These are phyloP conservation scores for Pteronura brasiliensis DNA, from an alignment of 2,113 vertebrate genomes.

Conservation along the genomic window DNA sequence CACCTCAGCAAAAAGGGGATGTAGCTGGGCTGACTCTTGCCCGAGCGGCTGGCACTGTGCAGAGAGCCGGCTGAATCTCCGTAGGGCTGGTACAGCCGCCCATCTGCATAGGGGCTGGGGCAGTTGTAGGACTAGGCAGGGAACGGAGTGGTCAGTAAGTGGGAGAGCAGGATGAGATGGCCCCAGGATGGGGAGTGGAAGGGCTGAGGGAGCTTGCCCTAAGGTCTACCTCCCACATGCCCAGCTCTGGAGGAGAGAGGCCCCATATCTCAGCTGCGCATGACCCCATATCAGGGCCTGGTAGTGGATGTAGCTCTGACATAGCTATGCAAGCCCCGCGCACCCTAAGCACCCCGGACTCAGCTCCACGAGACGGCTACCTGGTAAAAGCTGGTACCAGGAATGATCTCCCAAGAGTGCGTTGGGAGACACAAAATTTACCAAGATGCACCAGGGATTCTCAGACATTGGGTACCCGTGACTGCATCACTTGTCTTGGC, in stretches of 20 bases:
- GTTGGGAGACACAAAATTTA: not conserved
- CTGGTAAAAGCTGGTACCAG: not conserved
- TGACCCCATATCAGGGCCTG: not conserved
- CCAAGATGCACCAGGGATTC: not conserved
- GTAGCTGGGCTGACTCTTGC: conserved; percentile 95
- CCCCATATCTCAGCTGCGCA: not conserved
- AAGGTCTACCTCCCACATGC: not conserved
- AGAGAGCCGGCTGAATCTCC: conserved; percentile 91
- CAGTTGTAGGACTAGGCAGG: conserved; percentile 87
- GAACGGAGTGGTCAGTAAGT: not conserved
- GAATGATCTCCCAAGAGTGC: not conserved
- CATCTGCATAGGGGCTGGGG: conserved; percentile 88
- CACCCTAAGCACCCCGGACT: not conserved
- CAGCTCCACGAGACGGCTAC: not conserved
- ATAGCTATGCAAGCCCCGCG: no score
- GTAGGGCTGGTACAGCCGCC: conserved; percentile 86
- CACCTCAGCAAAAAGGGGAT: conserved; percentile 93
- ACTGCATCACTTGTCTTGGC: not conserved
- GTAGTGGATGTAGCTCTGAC: not conserved
- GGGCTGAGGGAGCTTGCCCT: not conserved
- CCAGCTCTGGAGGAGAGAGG: not conserved
- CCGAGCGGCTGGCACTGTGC: conserved; percentile 91
- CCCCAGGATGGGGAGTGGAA: not conserved
- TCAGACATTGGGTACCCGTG: not conserved
- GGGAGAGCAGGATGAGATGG: accelerated